A percentile compares a stretch with the other conserved stretches of the same genome.
These are phyloP conservation scores for Trichogramma dendrolimi DNA, from an alignment of 2,888 invertebrate species.

Conservation along the genomic window DNA sequence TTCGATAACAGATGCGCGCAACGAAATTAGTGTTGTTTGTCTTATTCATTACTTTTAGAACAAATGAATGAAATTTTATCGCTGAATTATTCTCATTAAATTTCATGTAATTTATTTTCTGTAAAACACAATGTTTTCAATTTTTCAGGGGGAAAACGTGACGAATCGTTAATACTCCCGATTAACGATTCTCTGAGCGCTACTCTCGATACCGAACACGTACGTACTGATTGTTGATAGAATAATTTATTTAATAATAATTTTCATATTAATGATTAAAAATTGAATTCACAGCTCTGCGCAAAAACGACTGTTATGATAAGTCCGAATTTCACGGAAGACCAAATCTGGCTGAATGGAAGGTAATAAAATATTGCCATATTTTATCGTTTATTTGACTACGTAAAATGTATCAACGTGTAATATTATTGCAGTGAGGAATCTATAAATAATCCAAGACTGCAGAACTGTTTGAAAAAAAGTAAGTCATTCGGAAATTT, in stretches of 20 bases:
- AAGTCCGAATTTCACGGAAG: conserved; percentile 66
- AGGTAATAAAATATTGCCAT: conserved; percentile 48
- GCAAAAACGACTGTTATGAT: conserved; percentile 85
- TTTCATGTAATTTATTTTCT: neutral
- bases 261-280: conserved; percentile 3
- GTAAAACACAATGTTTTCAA: neutral
- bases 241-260: neutral
- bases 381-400: neutral
- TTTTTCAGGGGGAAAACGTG: conserved; percentile 85
- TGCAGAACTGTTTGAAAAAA: conserved; percentile 72
- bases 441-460: conserved; percentile 66
- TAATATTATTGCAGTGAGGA: conserved; percentile 59
- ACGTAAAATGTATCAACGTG: conserved; percentile 7
- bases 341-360: conserved; percentile 87
- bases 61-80: no score
- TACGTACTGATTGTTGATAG: conserved; percentile 46
- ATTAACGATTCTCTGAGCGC: conserved; percentile 94
- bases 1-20: neutral
- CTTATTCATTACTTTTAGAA: neutral
- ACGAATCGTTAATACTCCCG: conserved; percentile 88
- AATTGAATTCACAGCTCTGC: conserved; percentile 61
- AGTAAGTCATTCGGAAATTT: conserved; percentile 53
- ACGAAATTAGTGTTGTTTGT: conserved; percentile 4
- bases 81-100: neutral
- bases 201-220: conserved; percentile 78